Conservation (phyloP, 2,888 invertebrate species). For the Caenorhabditis sp. region DNA sequence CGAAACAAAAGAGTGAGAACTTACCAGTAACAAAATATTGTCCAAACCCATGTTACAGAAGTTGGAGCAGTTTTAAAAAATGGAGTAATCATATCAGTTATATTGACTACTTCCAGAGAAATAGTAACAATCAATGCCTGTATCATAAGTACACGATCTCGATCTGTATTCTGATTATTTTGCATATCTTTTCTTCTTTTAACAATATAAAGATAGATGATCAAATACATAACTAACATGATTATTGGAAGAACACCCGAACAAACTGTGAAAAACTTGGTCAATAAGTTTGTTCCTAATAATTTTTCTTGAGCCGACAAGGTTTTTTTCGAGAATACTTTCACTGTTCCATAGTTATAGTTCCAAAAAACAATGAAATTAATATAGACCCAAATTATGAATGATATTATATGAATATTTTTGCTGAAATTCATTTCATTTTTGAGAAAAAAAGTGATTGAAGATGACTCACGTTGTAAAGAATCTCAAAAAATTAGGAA, state of each 20-base stretch:
- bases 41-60: constrained; percentile 37
- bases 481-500: constrained; percentile 24
- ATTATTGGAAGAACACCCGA: constrained; percentile 35
- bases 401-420: constrained; percentile 32
- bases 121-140: constrained; percentile 46
- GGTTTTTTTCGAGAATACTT: constrained; percentile 27
- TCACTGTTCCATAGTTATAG: constrained; percentile 36
- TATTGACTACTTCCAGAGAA: constrained; percentile 39
- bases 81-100: constrained; percentile 27
- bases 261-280: constrained; percentile 47
- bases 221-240: constrained; percentile 43
- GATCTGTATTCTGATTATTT: constrained; percentile 15
- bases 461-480: constrained; percentile 26
- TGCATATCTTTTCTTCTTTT: constrained; percentile 31
- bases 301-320: constrained; percentile 29
- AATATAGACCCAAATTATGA: constrained; percentile 41
- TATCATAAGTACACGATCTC: constrained; percentile 31
- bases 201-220: constrained; percentile 36
- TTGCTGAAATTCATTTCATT: constrained; percentile 12
- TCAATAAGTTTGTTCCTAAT: constrained; percentile 38
- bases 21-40: constrained; percentile 36
- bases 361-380: constrained; percentile 49
- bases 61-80: constrained; percentile 10
- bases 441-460: not conserved
- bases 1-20: not conserved